Evolutionary conservation across 1,140 invertebrate species (phyloP), one percentile per base, ranked within the genome.

Genomic region (Drosophila insularis): DNA sequence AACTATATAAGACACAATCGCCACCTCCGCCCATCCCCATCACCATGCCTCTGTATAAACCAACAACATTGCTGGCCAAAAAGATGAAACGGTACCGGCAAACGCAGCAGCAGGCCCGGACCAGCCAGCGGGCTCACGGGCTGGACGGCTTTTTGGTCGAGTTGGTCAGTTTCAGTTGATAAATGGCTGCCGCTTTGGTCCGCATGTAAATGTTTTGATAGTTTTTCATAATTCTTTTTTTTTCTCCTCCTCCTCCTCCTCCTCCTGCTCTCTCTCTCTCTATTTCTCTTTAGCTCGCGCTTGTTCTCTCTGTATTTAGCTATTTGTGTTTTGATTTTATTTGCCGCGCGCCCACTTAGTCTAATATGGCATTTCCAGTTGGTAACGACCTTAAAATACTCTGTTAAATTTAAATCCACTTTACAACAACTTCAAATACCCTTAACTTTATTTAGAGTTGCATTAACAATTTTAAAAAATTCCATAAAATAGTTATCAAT

Each of bases 181-280:
- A 86, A 86, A 86, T 86, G 82, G 82, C 71, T 75, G 68, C 46
- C 79, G 82, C 76, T 77, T 78, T 82, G 82, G 82, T 21, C 43
- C 66, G 71, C 80, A 87, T 89, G 80, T 87, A 89, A 87, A 87
- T 87, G 82, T 87, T 87, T 87, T 87, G 82, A 87, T 87, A 82
- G 82, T 87, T 87, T 87, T 87, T 82, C 82, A 87, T 79, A 87
- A 79, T 87, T 86, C 87, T 81, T 75, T 21, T 46, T 50, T 21
- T 21, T 4, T 19, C 14, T 19, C 7, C 7, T 8, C 14, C 19
- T 21, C 43, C 19, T 11, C 43, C 17, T 11, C 17, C 7, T 8
- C 8, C n/a, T 43, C 40, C 11, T n/a, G n/a, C n/a, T n/a, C n/a
- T n/a, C n/a, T n/a, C n/a, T n/a, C 4, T 11, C 17, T 50, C 43